Conservation (phyloP, 2,797 vertebrate genomes). For the Coracias cyanogaster region DNA sequence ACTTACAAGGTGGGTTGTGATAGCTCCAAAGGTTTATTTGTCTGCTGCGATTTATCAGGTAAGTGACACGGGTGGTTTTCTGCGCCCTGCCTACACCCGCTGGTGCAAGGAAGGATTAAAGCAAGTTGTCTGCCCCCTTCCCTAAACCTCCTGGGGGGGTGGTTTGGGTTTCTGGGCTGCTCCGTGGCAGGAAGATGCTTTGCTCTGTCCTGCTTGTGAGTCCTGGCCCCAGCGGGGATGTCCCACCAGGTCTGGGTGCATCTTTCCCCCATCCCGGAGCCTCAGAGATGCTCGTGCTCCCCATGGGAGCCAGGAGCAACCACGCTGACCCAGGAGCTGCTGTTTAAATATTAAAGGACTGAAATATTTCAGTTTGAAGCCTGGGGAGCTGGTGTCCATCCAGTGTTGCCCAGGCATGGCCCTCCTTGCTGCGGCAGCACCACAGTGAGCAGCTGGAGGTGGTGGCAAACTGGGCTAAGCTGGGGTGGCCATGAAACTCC, state of each 20-base stretch:
- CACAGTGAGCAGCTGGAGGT: background rate
- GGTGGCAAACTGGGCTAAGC: background rate
- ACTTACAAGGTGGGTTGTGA: slow-evolving; percentile 42
- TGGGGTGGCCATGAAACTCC: background rate
- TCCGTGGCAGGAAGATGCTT: background rate
- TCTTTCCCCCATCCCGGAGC: background rate
- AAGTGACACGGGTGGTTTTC: background rate
- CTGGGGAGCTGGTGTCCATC: background rate
- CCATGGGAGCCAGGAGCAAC: background rate
- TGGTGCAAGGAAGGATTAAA: background rate
- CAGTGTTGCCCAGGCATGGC: background rate
- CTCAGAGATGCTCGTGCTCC: background rate
- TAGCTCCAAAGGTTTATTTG: slow-evolving; percentile 76
- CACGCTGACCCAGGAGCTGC: accelerated
- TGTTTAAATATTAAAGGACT: background rate
- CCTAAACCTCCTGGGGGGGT: background rate
- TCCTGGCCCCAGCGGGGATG: background rate
- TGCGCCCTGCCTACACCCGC: slow-evolving; percentile 10
- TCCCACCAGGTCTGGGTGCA: background rate
- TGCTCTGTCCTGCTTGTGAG: background rate
- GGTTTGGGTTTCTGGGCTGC: background rate
- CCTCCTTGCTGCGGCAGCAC: background rate
- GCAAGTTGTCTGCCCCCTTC: background rate
- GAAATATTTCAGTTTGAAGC: background rate
- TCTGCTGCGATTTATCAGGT: slow-evolving; percentile 52